Evolutionary conservation across 2,113 vertebrate genomes (phyloP).

Genomic region (Megaceryle maxima): DNA sequence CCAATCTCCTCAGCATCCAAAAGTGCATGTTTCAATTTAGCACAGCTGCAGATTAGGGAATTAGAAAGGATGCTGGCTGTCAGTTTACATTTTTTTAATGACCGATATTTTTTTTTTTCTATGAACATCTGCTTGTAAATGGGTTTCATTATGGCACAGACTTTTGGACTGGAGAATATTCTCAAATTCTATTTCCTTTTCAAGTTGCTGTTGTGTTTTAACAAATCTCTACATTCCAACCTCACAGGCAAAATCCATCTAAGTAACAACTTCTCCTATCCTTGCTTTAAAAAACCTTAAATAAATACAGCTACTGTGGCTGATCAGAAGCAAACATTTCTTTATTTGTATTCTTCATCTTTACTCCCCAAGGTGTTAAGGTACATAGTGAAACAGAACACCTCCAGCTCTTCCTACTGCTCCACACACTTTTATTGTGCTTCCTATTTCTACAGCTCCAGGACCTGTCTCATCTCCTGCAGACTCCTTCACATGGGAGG

Average conservation of each 20-base stretch:
- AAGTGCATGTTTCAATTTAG: neutral
- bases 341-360: neutral
- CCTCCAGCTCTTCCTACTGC: neutral
- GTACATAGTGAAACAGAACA: neutral
- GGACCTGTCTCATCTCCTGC: neutral
- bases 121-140: constrained; percentile 46
- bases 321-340: neutral
- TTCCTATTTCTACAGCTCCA: neutral
- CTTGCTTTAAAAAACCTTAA: neutral
- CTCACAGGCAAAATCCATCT: neutral
- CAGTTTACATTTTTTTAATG: constrained; percentile 55
- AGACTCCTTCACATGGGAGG: neutral
- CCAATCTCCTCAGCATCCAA: neutral
- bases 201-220: constrained; percentile 1
- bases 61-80: constrained; percentile 37
- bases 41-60: constrained; percentile 44
- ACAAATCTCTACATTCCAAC: neutral
- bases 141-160: neutral
- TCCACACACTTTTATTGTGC: neutral
- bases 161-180: constrained; percentile 4
- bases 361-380: neutral
- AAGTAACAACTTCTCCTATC: neutral
- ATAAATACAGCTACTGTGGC: neutral
- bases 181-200: constrained; percentile 13
- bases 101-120: constrained; percentile 27